phyloP scores from a whole-genome alignment of 1,140 invertebrate species.

The Drosophila murphyi region DNA sequence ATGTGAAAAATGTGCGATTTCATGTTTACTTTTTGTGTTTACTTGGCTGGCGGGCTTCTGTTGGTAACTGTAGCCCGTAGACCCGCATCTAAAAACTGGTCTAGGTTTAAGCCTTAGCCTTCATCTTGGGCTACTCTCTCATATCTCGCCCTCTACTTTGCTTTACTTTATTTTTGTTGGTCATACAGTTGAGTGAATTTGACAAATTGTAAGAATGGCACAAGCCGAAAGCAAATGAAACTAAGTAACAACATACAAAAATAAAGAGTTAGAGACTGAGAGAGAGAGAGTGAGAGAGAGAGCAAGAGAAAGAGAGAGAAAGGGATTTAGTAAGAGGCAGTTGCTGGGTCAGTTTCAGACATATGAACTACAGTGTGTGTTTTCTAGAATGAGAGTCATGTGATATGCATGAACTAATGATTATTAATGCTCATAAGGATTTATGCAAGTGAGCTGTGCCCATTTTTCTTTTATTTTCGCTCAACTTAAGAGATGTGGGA shows the following conservation, averaged over 20 bases:
- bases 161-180: constrained; percentile 43
- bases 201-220: constrained; percentile 75
- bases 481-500: constrained; percentile 61
- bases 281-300: constrained; percentile 10
- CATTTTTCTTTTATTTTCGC: constrained; percentile 24
- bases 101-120: constrained; percentile 31
- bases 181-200: constrained; percentile 76
- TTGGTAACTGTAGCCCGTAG: constrained; percentile 10
- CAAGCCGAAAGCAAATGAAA: constrained; percentile 35
- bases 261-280: background rate
- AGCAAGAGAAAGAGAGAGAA: constrained; percentile 11
- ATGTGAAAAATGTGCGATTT: constrained; percentile 79
- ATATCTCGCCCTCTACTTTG: constrained; percentile 35
- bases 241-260: constrained; percentile 10
- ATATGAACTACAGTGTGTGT: constrained; percentile 14
- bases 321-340: constrained; percentile 22
- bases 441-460: constrained; percentile 30
- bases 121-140: constrained; percentile 31
- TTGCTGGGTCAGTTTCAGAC: constrained; percentile 9
- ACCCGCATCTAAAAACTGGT: constrained; percentile 18
- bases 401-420: constrained; percentile 67
- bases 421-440: constrained; percentile 77
- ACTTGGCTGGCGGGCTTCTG: constrained; percentile 17
- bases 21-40: constrained; percentile 58
- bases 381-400: constrained; percentile 34